phyloP scores from a whole-genome alignment of 2,888 invertebrate genomes.

The Laothoe populi region DNA sequence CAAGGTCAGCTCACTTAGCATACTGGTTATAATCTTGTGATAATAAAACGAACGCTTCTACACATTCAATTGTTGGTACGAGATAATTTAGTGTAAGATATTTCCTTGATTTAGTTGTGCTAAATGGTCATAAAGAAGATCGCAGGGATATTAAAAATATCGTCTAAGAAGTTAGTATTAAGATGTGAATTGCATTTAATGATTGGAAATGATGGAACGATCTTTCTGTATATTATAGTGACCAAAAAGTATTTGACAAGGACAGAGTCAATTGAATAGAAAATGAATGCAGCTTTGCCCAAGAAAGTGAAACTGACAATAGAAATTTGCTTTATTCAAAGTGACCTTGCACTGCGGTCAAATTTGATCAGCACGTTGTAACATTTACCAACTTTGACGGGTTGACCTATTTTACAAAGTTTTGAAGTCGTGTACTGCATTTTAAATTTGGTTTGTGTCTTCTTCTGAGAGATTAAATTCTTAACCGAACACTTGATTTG shows the following conservation, averaged over 20 bases:
- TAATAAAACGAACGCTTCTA: slow-evolving; percentile 2
- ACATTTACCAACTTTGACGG: neutral
- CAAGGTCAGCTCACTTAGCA: slow-evolving; percentile 19
- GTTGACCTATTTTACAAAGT: neutral
- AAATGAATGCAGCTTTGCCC: neutral
- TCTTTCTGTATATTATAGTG: no score
- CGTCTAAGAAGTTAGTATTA: no score
- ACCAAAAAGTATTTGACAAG: no score
- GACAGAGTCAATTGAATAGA: no score
- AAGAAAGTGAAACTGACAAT: neutral
- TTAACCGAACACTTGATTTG: no score
- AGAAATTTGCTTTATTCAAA: neutral
- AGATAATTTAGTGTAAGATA: neutral
- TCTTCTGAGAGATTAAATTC: no score
- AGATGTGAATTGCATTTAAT: no score
- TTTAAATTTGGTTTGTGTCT: neutral
- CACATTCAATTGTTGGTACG: slow-evolving; percentile 2
- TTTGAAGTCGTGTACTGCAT: no score
- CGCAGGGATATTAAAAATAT: no score
- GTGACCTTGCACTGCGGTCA: neutral
- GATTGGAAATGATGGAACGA: no score
- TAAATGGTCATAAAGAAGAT: no score
- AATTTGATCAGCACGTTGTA: neutral
- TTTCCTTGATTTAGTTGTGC: neutral
- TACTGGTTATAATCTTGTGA: slow-evolving; percentile 12